A percentile compares a stretch with the other conserved stretches of the same genome.
These are phyloP conservation scores for Balearica regulorum DNA, from an alignment of 2,797 vertebrate genomes.

Conservation along the genomic window DNA sequence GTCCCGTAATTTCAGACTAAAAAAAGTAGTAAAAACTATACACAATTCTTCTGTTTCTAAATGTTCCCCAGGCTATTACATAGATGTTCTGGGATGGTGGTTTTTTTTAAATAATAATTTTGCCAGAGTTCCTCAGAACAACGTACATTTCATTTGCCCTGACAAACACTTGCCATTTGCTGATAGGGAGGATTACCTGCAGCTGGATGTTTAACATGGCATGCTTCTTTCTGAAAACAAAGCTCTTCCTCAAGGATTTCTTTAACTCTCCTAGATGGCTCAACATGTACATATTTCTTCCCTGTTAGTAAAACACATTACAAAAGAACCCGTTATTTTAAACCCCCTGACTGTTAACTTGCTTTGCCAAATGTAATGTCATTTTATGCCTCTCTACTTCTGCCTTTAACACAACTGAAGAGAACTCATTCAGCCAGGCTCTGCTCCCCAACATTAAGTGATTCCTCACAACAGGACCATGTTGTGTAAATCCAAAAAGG, in stretches of 20 bases:
- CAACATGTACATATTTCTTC: constrained; percentile 67
- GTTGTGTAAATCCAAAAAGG: fast-evolving
- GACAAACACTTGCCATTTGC: neutral
- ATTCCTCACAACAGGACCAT: fast-evolving
- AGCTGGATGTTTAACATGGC: constrained; percentile 55
- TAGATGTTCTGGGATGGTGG: neutral
- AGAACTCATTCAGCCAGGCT: neutral
- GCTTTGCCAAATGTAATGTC: neutral
- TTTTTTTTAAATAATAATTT: neutral
- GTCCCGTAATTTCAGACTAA: neutral
- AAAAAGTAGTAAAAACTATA: neutral
- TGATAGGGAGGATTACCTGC: constrained; percentile 66
- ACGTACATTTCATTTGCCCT: neutral
- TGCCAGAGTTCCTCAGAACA: neutral
- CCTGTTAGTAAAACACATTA: constrained; percentile 61
- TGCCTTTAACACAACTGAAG: neutral
- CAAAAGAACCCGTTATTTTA: neutral
- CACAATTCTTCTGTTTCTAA: neutral
- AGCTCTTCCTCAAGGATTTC: constrained; percentile 76
- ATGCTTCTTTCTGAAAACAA: constrained; percentile 65
- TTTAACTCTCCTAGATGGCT: constrained; percentile 74
- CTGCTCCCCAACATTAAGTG: fast-evolving
- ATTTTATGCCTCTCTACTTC: neutral
- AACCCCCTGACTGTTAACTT: neutral
- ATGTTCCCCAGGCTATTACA: neutral